Evolutionary conservation across 2,113 vertebrate genomes (phyloP).

Genomic region (human): DNA sequence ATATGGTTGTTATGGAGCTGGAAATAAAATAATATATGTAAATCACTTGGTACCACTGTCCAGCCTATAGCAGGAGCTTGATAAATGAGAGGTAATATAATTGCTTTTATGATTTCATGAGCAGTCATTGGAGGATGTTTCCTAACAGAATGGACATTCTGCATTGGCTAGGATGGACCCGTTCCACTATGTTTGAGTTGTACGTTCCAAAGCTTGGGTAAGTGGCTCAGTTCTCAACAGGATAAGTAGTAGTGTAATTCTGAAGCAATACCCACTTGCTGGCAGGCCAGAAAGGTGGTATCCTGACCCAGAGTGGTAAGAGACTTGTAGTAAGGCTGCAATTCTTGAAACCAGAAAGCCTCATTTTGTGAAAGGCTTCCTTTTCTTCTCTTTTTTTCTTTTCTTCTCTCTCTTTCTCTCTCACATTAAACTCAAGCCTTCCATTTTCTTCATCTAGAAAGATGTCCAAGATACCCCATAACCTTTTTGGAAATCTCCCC

Average conservation of each 20-base stretch:
- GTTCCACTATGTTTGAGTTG: background rate
- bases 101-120: slow-evolving; percentile 6
- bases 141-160: background rate
- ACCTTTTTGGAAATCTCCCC: background rate
- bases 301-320: background rate
- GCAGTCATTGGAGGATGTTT: background rate
- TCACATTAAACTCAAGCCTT: slow-evolving; percentile 10
- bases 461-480: background rate
- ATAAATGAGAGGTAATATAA: background rate
- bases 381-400: background rate
- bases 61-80: background rate
- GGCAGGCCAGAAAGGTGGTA: background rate
- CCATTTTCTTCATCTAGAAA: slow-evolving; percentile 50
- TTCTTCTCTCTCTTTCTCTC: background rate
- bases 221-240: background rate
- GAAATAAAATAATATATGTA: background rate
- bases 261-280: background rate
- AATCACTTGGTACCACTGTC: background rate
- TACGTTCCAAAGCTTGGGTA: slow-evolving; percentile 18
- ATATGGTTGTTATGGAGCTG: background rate
- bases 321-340: background rate
- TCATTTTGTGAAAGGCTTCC: background rate
- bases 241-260: background rate
- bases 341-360: slow-evolving; percentile 21
- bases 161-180: background rate